Base-by-base conservation (phyloP, 1,140 invertebrate genomes). In the Pachypsylla venusta region DNA sequence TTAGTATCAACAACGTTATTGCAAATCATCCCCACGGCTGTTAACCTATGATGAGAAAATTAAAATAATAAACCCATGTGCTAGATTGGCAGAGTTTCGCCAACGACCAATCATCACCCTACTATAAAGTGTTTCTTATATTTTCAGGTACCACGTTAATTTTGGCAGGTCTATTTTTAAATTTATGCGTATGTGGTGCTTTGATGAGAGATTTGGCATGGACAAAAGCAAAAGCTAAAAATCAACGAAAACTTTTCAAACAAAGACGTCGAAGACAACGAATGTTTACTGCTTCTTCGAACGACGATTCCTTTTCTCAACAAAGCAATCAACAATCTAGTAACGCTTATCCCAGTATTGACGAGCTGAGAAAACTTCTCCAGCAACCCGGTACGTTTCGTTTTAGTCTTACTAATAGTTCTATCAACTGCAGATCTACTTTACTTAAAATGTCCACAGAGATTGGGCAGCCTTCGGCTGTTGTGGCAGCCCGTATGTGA, bases 201-300 rank as follows among this genome's bases (percentile, higher is more conserved):
- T 74, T 93, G 0, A 93, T 93, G 87, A 74, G 85, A 56, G 89
- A 93, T 70, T 83, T 89, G 0, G 86, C 84, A 60, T 85, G 84
- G 83, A 63, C 83, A 0, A 83, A 80, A 69, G 75, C 75, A 25
- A 78, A 77, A 64, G 77, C 77, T 12, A 56, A 79, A 77, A 80
- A 75, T 77, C 79, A 24, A 66, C 77, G 55, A 82, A 5, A 19
- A 5, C 42, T 19, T 7, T 48, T 48, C 42, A 85, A 63, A 79
- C 82, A 63, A 73, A 74, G 60, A 75, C 75, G 62, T 68, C 69
- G 61, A 60, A 19, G 30, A 55, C 35, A 57, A n/a, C 62, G 61
- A 3, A 26, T 55, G 12, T 28, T 62, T 74, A 75, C 64, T 48
- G 65, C 61, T 0, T 62, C 61, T 1, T 60, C 61, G 68, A 74